Evolutionary conservation across 1,140 invertebrate species (phyloP), one percentile per base, ranked within the genome.

Genomic region (Aleiodes sp.): DNA sequence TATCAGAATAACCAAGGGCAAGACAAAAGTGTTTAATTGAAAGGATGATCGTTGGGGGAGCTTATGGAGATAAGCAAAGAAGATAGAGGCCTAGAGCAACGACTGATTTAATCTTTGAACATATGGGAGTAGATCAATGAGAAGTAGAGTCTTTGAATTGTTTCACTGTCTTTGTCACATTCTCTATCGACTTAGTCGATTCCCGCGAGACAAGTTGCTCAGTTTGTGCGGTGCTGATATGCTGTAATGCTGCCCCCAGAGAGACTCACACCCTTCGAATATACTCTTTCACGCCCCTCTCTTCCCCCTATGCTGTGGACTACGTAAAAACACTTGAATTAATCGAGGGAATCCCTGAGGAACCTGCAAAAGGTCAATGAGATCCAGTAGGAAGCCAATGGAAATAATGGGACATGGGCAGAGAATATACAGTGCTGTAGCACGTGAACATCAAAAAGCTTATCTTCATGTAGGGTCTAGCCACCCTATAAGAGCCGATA

Each of bases 81-180:
- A 68, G 46, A 70, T 81, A 81, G 84, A 81, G 74, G 75, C 76
- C 62, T 70, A 83, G 82, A 85, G 84, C 82, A 84, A 73, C 63
- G 77, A 79, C 80, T 84, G 84, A 86, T 86, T 86, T 83, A 86
- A 86, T 86, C 84, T 84, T 76, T 72, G 77, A 81, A 84, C 84
- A 86, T 86, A 84, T 86, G 84, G 73, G 83, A 82, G 74, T 67
- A 76, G 77, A 82, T 84, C 78, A 83, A 82, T 80, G 81, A 76
- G 64, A 73, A 73, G 70, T 28, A 43, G 60, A 31, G 16, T 57
- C 61, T 39, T 14, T 21, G 16, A 61, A n/a, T 52, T 29, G 24
- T 31, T 35, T 70, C 39, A 12, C 46, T 65, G 43, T 57, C 26
- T 64, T 62, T 39, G 29, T 52, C 16, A 52, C 46, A 16, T 61